phyloP scores from a whole-genome alignment of 2,888 invertebrate species.

The Euzophera pinguis region DNA sequence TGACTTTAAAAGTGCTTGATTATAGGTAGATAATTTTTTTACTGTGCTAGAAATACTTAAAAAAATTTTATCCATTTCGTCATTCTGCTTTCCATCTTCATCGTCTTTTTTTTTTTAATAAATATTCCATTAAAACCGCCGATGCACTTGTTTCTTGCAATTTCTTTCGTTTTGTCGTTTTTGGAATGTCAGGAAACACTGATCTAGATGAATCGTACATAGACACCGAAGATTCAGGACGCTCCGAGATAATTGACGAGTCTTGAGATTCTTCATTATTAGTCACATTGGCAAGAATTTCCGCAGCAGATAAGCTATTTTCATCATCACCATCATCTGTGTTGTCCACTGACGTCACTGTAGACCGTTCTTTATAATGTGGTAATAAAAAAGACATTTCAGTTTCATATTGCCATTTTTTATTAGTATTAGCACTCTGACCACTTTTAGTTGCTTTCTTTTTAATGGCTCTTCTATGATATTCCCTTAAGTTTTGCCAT shows the following conservation, averaged over 20 bases:
- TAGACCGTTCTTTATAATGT: slow-evolving; percentile 15
- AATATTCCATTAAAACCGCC: slow-evolving; percentile 13
- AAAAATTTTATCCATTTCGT: slow-evolving; percentile 14
- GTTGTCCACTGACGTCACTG: slow-evolving; percentile 10
- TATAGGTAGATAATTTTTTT: slow-evolving; percentile 13
- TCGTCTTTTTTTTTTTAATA: slow-evolving; percentile 13
- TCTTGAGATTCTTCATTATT: slow-evolving; percentile 9
- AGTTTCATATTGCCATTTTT: slow-evolving; percentile 13
- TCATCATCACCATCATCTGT: slow-evolving; percentile 9
- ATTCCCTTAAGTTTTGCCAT: slow-evolving; percentile 14
- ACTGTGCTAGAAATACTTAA: slow-evolving; percentile 9
- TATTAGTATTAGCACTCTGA: slow-evolving; percentile 10
- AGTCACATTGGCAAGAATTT: slow-evolving; percentile 6
- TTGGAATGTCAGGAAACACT: slow-evolving; percentile 13
- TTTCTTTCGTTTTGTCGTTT: slow-evolving; percentile 13
- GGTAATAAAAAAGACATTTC: slow-evolving; percentile 15
- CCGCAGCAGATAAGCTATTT: slow-evolving; percentile 9
- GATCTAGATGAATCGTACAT: slow-evolving; percentile 12
- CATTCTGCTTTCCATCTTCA: slow-evolving; percentile 13
- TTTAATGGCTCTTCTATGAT: slow-evolving; percentile 14
- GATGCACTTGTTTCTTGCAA: slow-evolving; percentile 11
- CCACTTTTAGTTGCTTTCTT: slow-evolving; percentile 14
- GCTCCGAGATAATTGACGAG: slow-evolving; percentile 13
- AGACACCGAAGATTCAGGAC: slow-evolving; percentile 13
- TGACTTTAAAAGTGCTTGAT: slow-evolving; percentile 13